Evolutionary conservation across 2,113 vertebrate species (phyloP), one percentile per base, ranked within the genome.

Genomic region (Hemicordylus capensis): DNA sequence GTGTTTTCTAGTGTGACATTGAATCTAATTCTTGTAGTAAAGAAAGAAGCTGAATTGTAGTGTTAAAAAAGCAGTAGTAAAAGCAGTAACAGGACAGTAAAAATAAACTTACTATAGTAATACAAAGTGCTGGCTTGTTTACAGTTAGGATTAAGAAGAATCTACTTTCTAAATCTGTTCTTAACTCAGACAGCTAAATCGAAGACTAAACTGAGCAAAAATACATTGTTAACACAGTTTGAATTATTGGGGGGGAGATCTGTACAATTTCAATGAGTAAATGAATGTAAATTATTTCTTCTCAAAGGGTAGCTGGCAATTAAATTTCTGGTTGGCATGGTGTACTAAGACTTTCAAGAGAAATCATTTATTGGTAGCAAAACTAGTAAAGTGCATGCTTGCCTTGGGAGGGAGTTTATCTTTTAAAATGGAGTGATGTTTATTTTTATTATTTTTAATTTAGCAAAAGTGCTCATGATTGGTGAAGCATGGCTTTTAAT

Each of bases 371-470:
- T 87, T 63, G 46, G 24, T 11, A 26, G 19, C 44, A 31, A 20
- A 37, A 66, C 58, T 10, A 46, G 28, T 37, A 19, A 54, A 46
- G 59, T 46, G 54, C 61, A 37, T 48, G 12, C 20, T 61, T 80
- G 48, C 39, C 61, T 80, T 83, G 67, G 42, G 48, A 46, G 51
- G n/a, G n/a, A 84, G 48, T 42, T 75, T 59, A 76, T 51, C 39
- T 48, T 51, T 72, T 79, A 37, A 87, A 79, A 74, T 56, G 20
- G 17, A 73, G 26, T 34, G 17, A 66, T 83, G 46, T 56, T 79
- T 63, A 20, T 4, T 72, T 73, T 79, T 24, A 39, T 37, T 81
- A 76, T 63, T 87, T 81, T 76, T 42, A 82, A 73, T 80, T 79
- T 74, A 66, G n/a, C 37, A 75, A 46, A 80, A 80, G 46, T 54